A percentile compares a stretch with the other conserved stretches of the same genome.
Evolutionary conservation across 1,140 invertebrate genomes (phyloP).

Genomic region (Drosophila nebulosa): DNA sequence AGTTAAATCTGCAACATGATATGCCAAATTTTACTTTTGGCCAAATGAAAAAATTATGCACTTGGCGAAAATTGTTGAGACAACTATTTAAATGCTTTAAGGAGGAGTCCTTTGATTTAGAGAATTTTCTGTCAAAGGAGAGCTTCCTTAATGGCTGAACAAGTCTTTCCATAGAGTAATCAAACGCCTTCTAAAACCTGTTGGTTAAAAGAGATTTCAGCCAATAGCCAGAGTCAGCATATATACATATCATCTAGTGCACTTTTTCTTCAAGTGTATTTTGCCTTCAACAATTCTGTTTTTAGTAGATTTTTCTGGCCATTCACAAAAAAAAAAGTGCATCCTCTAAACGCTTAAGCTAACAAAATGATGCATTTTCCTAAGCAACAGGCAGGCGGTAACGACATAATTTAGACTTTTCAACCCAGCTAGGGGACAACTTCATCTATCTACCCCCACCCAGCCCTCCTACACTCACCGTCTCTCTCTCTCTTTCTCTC

Average conservation of each 20-base stretch:
- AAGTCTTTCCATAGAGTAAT: too few relatives aligned
- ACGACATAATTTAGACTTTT: slow-evolving; percentile 78
- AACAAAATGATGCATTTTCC: slow-evolving; percentile 72
- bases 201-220: too few relatives aligned
- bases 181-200: too few relatives aligned
- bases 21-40: slow-evolving; percentile 32
- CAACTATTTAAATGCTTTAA: too few relatives aligned
- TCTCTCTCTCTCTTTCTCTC: neutral
- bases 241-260: too few relatives aligned
- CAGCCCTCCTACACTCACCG: neutral
- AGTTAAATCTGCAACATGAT: slow-evolving; percentile 43
- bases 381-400: slow-evolving; percentile 54
- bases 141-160: too few relatives aligned
- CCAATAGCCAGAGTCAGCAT: too few relatives aligned
- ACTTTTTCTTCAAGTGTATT: too few relatives aligned
- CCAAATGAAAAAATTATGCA: slow-evolving; percentile 18
- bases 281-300: slow-evolving; percentile 9
- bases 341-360: slow-evolving; percentile 51
- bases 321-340: slow-evolving; percentile 64
- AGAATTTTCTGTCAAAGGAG: too few relatives aligned
- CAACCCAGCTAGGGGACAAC: slow-evolving; percentile 12
- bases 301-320: slow-evolving; percentile 26
- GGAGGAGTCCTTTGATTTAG: too few relatives aligned
- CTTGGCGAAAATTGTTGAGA: neutral
- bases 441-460: slow-evolving; percentile 16